Base-by-base conservation (phyloP, 2,888 invertebrate species). In the Tenthredo notha region DNA sequence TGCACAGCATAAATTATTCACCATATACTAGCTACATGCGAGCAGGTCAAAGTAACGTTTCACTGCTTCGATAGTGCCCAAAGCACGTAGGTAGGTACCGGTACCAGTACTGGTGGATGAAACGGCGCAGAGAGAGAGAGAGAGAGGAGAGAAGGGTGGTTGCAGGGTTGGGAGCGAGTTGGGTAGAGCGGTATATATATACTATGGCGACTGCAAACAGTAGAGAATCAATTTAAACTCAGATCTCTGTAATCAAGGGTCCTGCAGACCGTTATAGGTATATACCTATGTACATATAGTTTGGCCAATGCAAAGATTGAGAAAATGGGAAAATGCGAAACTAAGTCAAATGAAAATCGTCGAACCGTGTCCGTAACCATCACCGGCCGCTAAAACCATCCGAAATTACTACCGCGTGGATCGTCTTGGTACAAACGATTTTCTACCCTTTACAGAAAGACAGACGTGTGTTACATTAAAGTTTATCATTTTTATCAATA, bases 191-290 rank as follows among this genome's bases (percentile, higher is more conserved):
- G 40, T 61, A 61, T 40, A 61, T 80, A 61, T 61, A 80, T 80
- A 61, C 43, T 47, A 29, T 47, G 47, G 84, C 86, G 86, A 90
- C 89, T 87, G 90, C 89, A 91, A 91, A 91, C 91, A 91, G 88
- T 86, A 21, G 80, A 87, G 89, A 90, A 90, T 91, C 91, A 90
- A 91, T 93, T 93, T 92, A 90, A 92, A 91, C 92, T 92, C 91
- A 89, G 91, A 92, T 92, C 92, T 92, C 91, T 91, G 92, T 92
- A 92, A 93, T 92, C 92, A 93, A 92, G 90, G 91, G 89, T 89
- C 89, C 50, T 50, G 75, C 77, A 77, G 77, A 77, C 54, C 50
- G 47, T 33, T 25, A 25, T 25, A 25, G 50, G 50, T 77, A 77
- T 43, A 21, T 74, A n/a, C 33, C 61, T 70, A 70, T 33, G 70